Base-by-base conservation (phyloP, 2,888 invertebrate genomes). In the Eulithis testata region DNA sequence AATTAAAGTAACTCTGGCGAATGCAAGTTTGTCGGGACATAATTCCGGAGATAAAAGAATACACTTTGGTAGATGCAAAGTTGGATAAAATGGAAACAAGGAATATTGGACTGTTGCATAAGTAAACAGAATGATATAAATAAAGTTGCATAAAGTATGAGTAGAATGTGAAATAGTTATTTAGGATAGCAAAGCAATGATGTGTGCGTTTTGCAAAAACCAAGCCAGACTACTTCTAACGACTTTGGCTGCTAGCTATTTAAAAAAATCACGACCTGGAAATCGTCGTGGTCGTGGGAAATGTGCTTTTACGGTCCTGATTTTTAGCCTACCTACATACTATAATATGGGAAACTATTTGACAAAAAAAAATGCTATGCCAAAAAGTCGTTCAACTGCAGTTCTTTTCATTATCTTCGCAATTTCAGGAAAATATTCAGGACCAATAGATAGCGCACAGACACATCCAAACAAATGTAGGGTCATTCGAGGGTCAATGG, bases 401-500 rank as follows among this genome's bases (percentile, higher is more conserved):
- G 66, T 60, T 60, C 50, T 63, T 56, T 58, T 60, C 63, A 63
- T 63, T 67, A 67, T 63, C 67, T 63, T 44, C 36, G 60, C 67
- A 60, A 63, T 60, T 67, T 58, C 63, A 63, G 50, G 60, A 61
- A 58, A 63, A 61, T 67, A 61, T 64, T 63, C 66, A 55, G 57
- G 43, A 64, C 66, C 60, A 51, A 65, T 59, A 69, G 67, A 70
- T 71, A 66, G 63, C 70, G 65, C 60, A 66, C 71, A 69, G 72
- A 75, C 74, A 76, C 78, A 81, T 78, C 77, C 76, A 66, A 74
- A 66, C 73, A 76, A 78, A 82, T 76, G 79, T 75, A 71, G 70
- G 81, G 82, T 84, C 85, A 85, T 86, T 85, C 72, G 69, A 71
- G 76, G 86, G 85, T 84, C 87, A 85, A 79, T 84, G 80, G 81